phyloP scores from a whole-genome alignment of 2,888 invertebrate genomes.

The Hypomecis atomaria region DNA sequence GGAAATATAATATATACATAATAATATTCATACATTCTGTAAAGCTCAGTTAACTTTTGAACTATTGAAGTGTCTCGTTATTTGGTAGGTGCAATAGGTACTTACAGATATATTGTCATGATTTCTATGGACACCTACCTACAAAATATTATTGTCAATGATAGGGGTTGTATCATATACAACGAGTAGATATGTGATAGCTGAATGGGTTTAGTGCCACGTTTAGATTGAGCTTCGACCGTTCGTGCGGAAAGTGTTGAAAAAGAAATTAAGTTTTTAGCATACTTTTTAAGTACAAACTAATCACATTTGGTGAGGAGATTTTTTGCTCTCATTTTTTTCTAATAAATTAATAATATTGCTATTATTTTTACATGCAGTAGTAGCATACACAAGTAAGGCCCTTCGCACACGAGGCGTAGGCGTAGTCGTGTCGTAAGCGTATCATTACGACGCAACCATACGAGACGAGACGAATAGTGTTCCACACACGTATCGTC shows the following conservation, averaged over 20 bases:
- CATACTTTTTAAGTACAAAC: no score
- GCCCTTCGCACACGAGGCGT: no score
- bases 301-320: no score
- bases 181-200: constrained; percentile 5
- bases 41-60: constrained; percentile 32
- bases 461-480: no score
- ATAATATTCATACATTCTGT: constrained; percentile 65
- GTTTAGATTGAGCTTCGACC: no score
- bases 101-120: constrained; percentile 19
- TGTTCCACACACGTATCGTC: no score
- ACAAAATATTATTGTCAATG: constrained; percentile 44
- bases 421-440: no score
- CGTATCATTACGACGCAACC: no score
- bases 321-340: not conserved
- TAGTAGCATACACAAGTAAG: no score
- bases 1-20: constrained; percentile 39
- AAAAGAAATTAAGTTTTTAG: no score
- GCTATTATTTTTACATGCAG: not conserved
- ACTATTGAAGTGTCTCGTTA: constrained; percentile 15
- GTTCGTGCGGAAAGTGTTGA: no score
- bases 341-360: not conserved
- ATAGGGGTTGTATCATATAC: constrained; percentile 30
- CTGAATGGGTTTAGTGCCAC: no score
- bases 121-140: constrained; percentile 33
- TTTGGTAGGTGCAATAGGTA: constrained; percentile 24